Evolutionary conservation across 2,888 invertebrate genomes (phyloP).

Genomic region (Lamellibrachia satsuma): DNA sequence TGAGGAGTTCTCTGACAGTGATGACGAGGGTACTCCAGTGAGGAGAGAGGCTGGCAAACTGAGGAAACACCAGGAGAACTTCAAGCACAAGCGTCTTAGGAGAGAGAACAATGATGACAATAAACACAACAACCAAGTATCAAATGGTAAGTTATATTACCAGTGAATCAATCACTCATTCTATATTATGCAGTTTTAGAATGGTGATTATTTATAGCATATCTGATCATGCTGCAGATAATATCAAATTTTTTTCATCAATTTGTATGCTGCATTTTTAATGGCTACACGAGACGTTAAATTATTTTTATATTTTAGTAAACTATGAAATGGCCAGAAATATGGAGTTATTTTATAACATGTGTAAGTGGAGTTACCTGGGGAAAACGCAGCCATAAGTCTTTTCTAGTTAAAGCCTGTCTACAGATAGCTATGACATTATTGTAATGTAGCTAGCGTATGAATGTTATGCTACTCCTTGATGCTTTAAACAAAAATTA

Average conservation of each 20-base stretch:
- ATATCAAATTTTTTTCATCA: neutral
- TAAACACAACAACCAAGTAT: neutral
- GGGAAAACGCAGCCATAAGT: too few relatives aligned
- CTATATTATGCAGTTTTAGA: too few relatives aligned
- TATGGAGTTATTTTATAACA: too few relatives aligned
- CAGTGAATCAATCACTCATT: too few relatives aligned
- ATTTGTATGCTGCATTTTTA: neutral
- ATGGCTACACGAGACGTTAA: neutral
- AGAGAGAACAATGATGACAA: conserved; percentile 48
- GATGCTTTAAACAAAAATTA: too few relatives aligned
- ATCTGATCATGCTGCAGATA: neutral
- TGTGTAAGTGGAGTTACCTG: too few relatives aligned
- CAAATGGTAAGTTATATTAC: neutral
- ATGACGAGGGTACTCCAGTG: conserved; percentile 82
- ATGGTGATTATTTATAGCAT: too few relatives aligned
- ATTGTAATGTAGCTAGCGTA: too few relatives aligned
- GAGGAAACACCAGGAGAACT: conserved; percentile 49
- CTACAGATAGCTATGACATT: too few relatives aligned
- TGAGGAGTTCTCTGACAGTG: conserved; percentile 82
- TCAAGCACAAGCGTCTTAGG: conserved; percentile 54
- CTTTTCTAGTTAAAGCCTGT: too few relatives aligned
- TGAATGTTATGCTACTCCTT: too few relatives aligned
- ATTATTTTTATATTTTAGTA: neutral
- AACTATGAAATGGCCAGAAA: too few relatives aligned
- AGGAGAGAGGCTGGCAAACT: neutral